Percentiles rank a stretch among this genome's conserved stretches.
Conservation (phyloP, 2,113 vertebrate species). For the Anser cygnoides region DNA sequence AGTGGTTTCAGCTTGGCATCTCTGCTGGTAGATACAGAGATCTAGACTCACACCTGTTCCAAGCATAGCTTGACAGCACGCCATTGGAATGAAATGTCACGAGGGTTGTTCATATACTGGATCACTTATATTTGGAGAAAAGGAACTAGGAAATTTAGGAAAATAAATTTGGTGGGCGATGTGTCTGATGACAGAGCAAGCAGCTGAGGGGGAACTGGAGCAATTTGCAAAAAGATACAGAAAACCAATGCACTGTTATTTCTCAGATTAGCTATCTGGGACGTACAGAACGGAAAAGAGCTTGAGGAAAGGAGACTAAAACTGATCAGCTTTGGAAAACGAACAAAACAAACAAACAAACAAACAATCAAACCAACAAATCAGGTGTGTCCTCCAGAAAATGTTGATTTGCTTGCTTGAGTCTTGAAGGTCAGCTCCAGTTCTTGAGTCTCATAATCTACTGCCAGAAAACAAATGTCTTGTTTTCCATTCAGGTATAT, state of each 20-base stretch:
- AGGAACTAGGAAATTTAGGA: background rate
- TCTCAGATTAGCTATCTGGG: background rate
- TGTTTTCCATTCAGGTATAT: accelerated
- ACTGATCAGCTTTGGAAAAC: background rate
- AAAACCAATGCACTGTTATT: background rate
- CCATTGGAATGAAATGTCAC: background rate
- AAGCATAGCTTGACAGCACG: background rate
- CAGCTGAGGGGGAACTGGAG: background rate
- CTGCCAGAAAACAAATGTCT: background rate
- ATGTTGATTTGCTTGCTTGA: background rate
- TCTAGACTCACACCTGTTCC: background rate
- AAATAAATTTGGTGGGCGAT: background rate
- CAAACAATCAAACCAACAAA: background rate
- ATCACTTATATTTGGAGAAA: background rate
- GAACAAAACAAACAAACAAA: too few species aligned
- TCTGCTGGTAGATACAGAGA: background rate
- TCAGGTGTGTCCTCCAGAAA: accelerated
- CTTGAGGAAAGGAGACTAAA: background rate
- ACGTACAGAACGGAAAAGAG: background rate
- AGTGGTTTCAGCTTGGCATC: background rate
- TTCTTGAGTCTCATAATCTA: background rate
- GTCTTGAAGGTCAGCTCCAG: background rate
- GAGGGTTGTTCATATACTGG: accelerated
- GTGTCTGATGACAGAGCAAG: background rate
- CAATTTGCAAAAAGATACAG: background rate